Percentiles rank a stretch among this genome's conserved stretches.
phyloP scores from a whole-genome alignment of 2,113 vertebrate genomes.

The Castor canadensis region DNA sequence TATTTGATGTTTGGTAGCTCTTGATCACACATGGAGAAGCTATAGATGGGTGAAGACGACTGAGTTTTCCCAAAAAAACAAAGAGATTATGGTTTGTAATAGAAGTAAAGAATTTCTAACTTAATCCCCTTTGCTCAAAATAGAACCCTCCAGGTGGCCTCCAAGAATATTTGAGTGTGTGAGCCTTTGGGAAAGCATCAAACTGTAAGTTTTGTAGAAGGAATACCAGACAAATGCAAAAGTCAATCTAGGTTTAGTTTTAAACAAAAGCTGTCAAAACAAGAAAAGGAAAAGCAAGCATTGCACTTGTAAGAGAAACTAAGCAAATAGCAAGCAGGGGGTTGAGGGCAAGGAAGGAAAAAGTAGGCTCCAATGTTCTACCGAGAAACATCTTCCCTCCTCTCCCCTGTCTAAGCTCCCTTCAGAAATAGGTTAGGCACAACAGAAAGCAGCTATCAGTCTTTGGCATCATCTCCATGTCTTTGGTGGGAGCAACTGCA shows the following conservation, averaged over 20 bases:
- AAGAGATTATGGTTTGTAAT: neutral
- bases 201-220: neutral
- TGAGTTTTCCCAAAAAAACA: neutral
- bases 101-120: neutral
- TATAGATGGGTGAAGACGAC: neutral
- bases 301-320: neutral
- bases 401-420: neutral
- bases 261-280: neutral
- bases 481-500: neutral
- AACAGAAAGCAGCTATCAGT: neutral
- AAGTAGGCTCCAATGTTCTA: neutral
- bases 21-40: neutral
- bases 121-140: neutral
- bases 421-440: neutral
- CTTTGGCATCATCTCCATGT: neutral
- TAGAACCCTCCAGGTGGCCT: neutral
- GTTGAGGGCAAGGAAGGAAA: neutral
- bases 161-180: neutral
- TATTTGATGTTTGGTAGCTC: neutral
- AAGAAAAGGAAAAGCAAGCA: neutral
- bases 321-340: neutral
- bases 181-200: neutral
- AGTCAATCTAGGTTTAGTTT: neutral
- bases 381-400: neutral
- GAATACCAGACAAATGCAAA: neutral